Base-by-base conservation (phyloP, 37 sponge, comb jelly and placozoan genomes). In the Bolinopsis microptera region DNA sequence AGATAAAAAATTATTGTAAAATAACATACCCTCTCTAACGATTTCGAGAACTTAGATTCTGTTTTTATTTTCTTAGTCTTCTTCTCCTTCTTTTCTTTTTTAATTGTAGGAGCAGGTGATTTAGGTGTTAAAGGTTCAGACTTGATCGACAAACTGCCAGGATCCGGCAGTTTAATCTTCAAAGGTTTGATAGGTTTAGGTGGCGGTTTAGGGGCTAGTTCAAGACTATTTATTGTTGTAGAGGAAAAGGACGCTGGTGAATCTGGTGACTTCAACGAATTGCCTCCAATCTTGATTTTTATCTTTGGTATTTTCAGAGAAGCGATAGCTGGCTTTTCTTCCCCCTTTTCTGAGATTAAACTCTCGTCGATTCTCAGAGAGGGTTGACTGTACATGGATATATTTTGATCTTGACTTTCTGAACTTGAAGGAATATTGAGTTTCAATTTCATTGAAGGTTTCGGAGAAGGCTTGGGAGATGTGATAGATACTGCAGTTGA, bases 41-140 rank as follows among this genome's bases (percentile, higher is more conserved):
- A 48, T 48, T 48, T 48, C 13, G 13, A 18, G 13, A 48, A 48
- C 61, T 48, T 48, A 13, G 61, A 13, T 48, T 48, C 61, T 5
- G 16, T 34, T 23, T 41, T 86, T 0, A 86, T 25, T 39, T 86
- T 86, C 35, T 86, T 86, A 2, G 48, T 5, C 48, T 86, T 86
- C 61, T 80, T 86, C n/a, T 30, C 61, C 90, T 86, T 86, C 90
- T 86, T 86, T 35, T 77, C 61, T 13, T 48, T 48, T 48, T 48
- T 48, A 48, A 48, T 13, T 18, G 13, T 48, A 18, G 61, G 61
- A 18, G 61, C 61, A 13, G 61, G 61, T 48, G 61, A 48, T 13
- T 48, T 48, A 48, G 61, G 61, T 18, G 13, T 5, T 23, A 72
- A 8, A 72, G 75, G 75, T 72, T 72, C 75, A 30, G 75, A 28